phyloP scores from a whole-genome alignment of 2,888 invertebrate species.

The Cephus pulcher region DNA sequence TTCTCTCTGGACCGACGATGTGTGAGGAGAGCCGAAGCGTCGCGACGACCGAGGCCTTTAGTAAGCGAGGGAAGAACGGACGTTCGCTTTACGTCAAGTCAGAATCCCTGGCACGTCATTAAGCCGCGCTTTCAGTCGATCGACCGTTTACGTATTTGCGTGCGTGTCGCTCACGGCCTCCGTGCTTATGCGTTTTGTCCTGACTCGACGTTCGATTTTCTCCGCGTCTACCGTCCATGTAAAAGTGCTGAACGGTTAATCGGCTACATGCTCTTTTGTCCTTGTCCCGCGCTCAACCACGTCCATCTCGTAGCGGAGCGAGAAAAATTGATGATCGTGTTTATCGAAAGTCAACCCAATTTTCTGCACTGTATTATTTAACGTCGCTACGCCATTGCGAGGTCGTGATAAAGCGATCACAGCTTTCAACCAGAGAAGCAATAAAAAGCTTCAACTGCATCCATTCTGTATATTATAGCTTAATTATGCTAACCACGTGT shows the following conservation, averaged over 20 bases:
- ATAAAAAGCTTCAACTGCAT: neutral
- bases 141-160: conserved; percentile 37
- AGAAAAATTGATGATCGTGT: neutral
- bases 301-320: neutral
- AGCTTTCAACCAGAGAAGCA: neutral
- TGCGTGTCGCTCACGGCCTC: conserved; percentile 6
- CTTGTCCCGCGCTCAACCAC: neutral
- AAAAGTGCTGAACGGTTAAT: neutral
- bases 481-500: conserved; percentile 13
- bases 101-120: conserved; percentile 25
- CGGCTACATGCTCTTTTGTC: neutral
- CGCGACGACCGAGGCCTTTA: neutral
- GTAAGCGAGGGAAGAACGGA: neutral
- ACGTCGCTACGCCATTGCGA: neutral
- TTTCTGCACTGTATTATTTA: neutral
- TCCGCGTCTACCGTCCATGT: conserved; percentile 18
- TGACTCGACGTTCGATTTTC: conserved; percentile 35
- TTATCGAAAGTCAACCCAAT: neutral
- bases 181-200: conserved; percentile 9
- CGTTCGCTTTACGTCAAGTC: conserved; percentile 22
- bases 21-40: neutral
- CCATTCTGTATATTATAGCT: neutral
- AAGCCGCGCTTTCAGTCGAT: conserved; percentile 40
- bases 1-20: neutral
- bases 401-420: neutral